Percentiles rank a stretch among this genome's conserved stretches.
These are phyloP conservation scores for Scaeva pyrastri DNA, from an alignment of 2,888 invertebrate species.

Conservation along the genomic window DNA sequence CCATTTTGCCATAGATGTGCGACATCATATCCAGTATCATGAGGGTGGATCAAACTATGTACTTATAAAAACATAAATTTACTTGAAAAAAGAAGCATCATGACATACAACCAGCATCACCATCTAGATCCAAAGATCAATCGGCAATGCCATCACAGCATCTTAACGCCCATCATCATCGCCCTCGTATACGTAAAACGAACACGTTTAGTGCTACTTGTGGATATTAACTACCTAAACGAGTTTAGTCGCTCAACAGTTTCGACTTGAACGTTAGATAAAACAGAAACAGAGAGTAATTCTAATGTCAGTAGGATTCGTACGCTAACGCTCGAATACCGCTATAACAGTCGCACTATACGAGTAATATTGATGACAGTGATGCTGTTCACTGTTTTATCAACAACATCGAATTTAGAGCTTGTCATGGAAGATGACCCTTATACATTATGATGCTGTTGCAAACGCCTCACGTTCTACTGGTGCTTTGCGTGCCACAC, in stretches of 20 bases:
- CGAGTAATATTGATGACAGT: conserved; percentile 11
- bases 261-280: conserved; percentile 35
- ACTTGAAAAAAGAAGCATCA: conserved; percentile 15
- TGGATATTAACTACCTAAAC: conserved; percentile 42
- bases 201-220: conserved; percentile 5
- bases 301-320: no score
- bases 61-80: not conserved
- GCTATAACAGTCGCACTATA: not conserved
- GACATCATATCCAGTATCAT: conserved; percentile 3
- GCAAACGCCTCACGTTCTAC: conserved; percentile 63
- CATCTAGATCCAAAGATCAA: conserved; percentile 60
- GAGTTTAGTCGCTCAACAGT: no score
- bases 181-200: conserved; percentile 43
- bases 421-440: conserved; percentile 66
- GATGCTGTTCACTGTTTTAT: conserved; percentile 17
- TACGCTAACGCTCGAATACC: not conserved
- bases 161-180: conserved; percentile 67
- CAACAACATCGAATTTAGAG: conserved; percentile 29
- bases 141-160: conserved; percentile 59
- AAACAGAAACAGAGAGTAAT: conserved; percentile 8
- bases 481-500: conserved; percentile 68
- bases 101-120: conserved; percentile 50
- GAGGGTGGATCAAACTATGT: conserved; percentile 50
- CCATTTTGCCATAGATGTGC: not conserved
- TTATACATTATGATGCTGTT: conserved; percentile 61